These are phyloP conservation scores for Erpobdella octoculata DNA, from an alignment of 2,888 invertebrate species.

Conservation along the genomic window DNA sequence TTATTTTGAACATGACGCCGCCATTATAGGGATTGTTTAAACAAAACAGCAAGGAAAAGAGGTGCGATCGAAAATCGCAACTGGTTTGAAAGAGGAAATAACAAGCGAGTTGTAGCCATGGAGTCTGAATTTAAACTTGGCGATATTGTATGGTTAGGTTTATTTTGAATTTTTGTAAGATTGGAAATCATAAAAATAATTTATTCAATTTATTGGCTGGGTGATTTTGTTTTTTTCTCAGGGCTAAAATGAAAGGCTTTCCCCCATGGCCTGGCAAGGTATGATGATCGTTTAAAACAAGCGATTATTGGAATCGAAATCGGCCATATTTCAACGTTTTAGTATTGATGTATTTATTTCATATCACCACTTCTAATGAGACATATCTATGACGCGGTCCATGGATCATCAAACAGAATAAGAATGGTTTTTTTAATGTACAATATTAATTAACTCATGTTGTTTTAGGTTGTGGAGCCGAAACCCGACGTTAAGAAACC, in stretches of 20 bases:
- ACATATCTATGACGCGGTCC: too few species aligned
- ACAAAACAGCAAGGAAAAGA: too few species aligned
- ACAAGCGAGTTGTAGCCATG: too few species aligned
- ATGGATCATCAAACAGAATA: too few species aligned
- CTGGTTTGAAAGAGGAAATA: too few species aligned
- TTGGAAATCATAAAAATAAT: background rate
- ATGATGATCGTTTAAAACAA: constrained; percentile 53
- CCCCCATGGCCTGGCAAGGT: constrained; percentile 95
- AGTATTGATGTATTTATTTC: too few species aligned
- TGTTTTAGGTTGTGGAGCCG: constrained; percentile 67
- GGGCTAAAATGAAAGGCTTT: constrained; percentile 97
- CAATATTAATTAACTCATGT: constrained; percentile 2
- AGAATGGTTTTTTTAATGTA: background rate
- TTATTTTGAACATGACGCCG: background rate
- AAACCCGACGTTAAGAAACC: constrained; percentile 69
- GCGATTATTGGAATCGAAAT: background rate
- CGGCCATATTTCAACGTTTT: too few species aligned
- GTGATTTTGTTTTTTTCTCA: constrained; percentile 55
- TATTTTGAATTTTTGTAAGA: constrained; percentile 18
- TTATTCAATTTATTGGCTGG: constrained; percentile 12
- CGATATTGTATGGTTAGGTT: constrained; percentile 64
- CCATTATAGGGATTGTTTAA: too few species aligned
- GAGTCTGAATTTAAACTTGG: constrained; percentile 61
- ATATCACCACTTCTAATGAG: too few species aligned
- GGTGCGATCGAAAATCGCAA: too few species aligned